Conservation (phyloP, 2,113 vertebrate species). For the Sander lucioperca region DNA sequence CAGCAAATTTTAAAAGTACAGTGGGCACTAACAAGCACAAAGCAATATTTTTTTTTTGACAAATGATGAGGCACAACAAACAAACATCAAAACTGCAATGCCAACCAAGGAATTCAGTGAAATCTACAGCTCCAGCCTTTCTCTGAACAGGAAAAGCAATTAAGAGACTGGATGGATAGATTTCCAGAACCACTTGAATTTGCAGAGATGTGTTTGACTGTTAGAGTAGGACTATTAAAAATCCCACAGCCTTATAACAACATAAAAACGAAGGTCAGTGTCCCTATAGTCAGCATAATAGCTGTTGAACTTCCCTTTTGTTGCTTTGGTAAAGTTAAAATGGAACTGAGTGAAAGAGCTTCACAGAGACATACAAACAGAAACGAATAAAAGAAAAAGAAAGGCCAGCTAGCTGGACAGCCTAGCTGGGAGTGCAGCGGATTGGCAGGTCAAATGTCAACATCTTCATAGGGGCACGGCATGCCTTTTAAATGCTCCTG, state of each 20-base stretch:
- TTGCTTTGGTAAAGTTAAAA: conserved; percentile 13
- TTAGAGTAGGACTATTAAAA: background rate
- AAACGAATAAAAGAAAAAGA: background rate
- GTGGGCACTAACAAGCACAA: too few species aligned
- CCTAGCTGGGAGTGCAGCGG: background rate
- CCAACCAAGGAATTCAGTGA: background rate
- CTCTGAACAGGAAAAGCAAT: background rate
- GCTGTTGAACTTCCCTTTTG: background rate
- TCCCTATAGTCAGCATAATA: background rate
- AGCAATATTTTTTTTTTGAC: too few species aligned
- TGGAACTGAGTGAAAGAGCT: conserved; percentile 15
- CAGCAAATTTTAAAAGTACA: too few species aligned
- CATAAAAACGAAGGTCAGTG: background rate
- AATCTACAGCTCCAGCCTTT: background rate
- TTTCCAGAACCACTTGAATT: background rate
- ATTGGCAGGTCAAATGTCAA: conserved; percentile 22
- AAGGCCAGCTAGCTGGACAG: background rate
- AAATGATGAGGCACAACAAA: too few species aligned
- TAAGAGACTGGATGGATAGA: background rate
- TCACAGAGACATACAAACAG: conserved; percentile 6
- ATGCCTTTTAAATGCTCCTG: conserved; percentile 52
- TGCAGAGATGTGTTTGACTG: background rate
- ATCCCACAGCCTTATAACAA: background rate
- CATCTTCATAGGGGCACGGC: conserved; percentile 39
- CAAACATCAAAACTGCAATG: background rate